Conservation (phyloP, 2,888 invertebrate genomes). For the Apodemia zela region DNA sequence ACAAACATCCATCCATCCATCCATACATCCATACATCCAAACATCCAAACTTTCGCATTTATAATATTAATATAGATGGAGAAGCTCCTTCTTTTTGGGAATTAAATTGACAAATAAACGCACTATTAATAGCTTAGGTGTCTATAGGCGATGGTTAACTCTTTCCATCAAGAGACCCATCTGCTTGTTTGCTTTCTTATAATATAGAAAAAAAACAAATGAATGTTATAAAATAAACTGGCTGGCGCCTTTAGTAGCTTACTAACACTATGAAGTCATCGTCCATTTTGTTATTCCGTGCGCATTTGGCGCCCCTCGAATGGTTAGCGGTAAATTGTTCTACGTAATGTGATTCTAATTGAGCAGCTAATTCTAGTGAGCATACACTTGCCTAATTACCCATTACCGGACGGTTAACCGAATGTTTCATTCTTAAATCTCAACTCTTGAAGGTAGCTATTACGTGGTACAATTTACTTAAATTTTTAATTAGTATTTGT, state of each 20-base stretch:
- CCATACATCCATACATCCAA: too few species aligned
- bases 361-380: conserved; percentile 71
- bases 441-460: background rate
- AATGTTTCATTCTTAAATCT: conserved; percentile 32
- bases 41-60: too few species aligned
- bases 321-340: conserved; percentile 74
- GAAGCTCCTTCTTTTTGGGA: too few species aligned
- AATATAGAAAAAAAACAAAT: too few species aligned
- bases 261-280: conserved; percentile 33
- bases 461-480: conserved; percentile 13
- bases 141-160: too few species aligned
- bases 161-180: too few species aligned
- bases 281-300: conserved; percentile 62
- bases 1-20: too few species aligned
- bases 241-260: background rate
- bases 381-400: conserved; percentile 62
- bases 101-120: too few species aligned
- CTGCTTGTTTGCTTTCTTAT: too few species aligned
- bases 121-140: too few species aligned
- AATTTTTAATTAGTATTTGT: conserved; percentile 9
- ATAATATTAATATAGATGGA: too few species aligned
- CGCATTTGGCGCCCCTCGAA: conserved; percentile 54
- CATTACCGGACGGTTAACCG: conserved; percentile 38
- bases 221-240: background rate
- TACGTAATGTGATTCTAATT: conserved; percentile 78